Conservation (phyloP, 2,888 invertebrate species). For the Tridacna gigas region DNA sequence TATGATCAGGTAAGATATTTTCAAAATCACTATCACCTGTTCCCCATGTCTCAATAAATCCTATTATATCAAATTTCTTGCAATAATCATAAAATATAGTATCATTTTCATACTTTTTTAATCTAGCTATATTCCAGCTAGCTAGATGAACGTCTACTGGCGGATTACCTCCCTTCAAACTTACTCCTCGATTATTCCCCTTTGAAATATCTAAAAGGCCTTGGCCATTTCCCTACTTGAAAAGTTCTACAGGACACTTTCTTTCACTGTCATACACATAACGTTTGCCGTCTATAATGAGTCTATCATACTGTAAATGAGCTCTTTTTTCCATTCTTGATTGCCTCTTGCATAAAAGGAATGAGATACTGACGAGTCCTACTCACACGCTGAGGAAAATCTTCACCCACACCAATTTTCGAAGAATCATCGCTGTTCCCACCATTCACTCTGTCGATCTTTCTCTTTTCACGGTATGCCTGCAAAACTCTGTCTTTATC, state of each 20-base stretch:
- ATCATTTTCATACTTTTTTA: constrained; percentile 3
- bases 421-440: neutral
- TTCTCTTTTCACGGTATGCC: neutral
- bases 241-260: neutral
- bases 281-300: constrained; percentile 2
- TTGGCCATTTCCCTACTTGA: constrained; percentile 13
- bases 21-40: constrained; percentile 13
- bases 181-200: neutral
- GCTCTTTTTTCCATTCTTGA: neutral
- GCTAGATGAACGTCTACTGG: neutral
- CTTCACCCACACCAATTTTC: constrained; percentile 10
- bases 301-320: constrained; percentile 12
- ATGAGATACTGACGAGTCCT: neutral
- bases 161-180: neutral
- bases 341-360: neutral
- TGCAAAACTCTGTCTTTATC: constrained; percentile 18
- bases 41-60: constrained; percentile 18
- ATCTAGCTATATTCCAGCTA: constrained; percentile 16
- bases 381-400: constrained; percentile 11
- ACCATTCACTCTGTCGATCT: neutral
- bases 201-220: neutral
- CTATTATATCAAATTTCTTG: constrained; percentile 1
- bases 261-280: neutral
- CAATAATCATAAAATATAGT: neutral
- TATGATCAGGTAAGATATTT: neutral